phyloP scores from a whole-genome alignment of 2,797 vertebrate genomes.

The Anguilla megastoma region DNA sequence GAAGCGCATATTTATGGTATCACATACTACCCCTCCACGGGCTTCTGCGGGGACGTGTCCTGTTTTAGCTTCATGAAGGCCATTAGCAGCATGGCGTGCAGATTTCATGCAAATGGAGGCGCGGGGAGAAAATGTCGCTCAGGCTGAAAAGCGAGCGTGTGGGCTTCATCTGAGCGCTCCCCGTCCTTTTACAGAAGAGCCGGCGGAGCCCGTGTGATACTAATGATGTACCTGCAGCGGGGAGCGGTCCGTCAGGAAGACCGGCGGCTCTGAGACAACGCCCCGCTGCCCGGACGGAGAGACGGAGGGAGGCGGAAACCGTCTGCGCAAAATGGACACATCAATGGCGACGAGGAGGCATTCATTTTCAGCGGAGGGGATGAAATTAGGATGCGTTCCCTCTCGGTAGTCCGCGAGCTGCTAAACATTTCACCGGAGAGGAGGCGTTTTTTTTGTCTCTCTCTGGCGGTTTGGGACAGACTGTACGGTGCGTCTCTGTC shows the following conservation, averaged over 20 bases:
- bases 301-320: neutral
- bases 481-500: neutral
- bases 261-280: neutral
- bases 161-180: neutral
- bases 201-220: neutral
- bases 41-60: neutral
- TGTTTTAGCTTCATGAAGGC: neutral
- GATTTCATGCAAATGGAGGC: neutral
- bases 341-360: neutral
- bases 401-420: neutral
- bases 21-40: neutral
- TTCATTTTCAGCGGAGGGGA: neutral
- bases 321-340: neutral
- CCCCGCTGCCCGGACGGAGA: neutral
- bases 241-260: neutral
- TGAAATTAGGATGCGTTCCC: neutral
- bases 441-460: neutral
- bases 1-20: neutral
- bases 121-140: neutral
- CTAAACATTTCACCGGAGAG: constrained; percentile 24
- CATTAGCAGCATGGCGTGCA: neutral
- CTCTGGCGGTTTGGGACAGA: neutral
- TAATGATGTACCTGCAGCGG: neutral
- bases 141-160: neutral
- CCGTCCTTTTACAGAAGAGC: neutral